These are phyloP conservation scores for Protonibea diacanthus DNA, from an alignment of 2,797 vertebrate genomes.

Conservation along the genomic window DNA sequence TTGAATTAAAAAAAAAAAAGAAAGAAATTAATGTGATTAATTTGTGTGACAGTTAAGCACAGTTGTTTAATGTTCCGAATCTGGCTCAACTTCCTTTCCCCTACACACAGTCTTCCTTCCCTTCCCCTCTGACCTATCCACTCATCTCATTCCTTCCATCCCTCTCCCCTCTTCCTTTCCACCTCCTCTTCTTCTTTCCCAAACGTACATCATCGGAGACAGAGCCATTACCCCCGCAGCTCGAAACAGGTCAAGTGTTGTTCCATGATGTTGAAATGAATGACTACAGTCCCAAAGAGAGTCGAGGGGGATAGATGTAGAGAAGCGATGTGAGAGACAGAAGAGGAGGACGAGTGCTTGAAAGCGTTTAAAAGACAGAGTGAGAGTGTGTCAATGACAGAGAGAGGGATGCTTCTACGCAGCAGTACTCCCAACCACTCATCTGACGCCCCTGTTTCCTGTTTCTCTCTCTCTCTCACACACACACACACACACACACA, in stretches of 20 bases:
- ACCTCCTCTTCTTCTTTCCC: slow-evolving; percentile 38
- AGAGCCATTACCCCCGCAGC: slow-evolving; percentile 39
- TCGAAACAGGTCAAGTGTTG: slow-evolving; percentile 74
- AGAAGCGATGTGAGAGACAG: slow-evolving; percentile 19
- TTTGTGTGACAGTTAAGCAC: not conserved
- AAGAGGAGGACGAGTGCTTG: slow-evolving; percentile 36
- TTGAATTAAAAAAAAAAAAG: too few species aligned
- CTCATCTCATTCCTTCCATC: slow-evolving; percentile 25
- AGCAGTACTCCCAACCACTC: slow-evolving; percentile 27
- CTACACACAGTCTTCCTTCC: slow-evolving; percentile 4
- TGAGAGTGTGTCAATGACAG: slow-evolving; percentile 38
- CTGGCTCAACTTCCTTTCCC: not conserved
- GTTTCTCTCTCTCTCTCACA: slow-evolving; percentile 25
- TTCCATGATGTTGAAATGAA: slow-evolving; percentile 71
- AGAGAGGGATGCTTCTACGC: slow-evolving; percentile 37
- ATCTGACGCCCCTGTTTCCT: slow-evolving; percentile 29
- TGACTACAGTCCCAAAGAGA: slow-evolving; percentile 52
- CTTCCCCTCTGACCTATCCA: slow-evolving; percentile 8
- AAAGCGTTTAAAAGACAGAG: slow-evolving; percentile 56
- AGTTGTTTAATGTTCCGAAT: not conserved
- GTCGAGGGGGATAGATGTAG: slow-evolving; percentile 18
- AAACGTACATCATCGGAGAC: slow-evolving; percentile 46
- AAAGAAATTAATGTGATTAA: not conserved
- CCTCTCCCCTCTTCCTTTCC: not conserved
- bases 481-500: not conserved